Evolutionary conservation across 2,888 invertebrate species (phyloP).

Genomic region (Adelphocoris suturalis): DNA sequence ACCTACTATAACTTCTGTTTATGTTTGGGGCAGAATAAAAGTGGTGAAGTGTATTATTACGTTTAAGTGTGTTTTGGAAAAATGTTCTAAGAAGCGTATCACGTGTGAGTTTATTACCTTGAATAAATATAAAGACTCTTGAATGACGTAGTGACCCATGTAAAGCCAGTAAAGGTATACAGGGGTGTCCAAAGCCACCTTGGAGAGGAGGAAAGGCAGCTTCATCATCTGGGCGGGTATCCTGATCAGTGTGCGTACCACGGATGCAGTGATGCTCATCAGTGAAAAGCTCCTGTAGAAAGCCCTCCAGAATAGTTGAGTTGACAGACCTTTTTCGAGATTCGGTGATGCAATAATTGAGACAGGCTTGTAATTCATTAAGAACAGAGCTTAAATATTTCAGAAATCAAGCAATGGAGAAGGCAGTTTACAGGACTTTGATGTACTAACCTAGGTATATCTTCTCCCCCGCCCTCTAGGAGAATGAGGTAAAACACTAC

Average conservation of each 20-base stretch:
- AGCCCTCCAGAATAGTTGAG: conserved; percentile 60
- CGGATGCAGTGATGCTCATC: neutral
- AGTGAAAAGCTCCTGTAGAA: conserved; percentile 25
- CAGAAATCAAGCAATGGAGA: too few relatives aligned
- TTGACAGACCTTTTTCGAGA: conserved; percentile 18
- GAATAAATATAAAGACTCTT: conserved; percentile 76
- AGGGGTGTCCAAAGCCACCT: conserved; percentile 71
- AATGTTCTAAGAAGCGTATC: neutral
- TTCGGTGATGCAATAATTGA: too few relatives aligned
- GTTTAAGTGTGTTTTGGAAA: too few relatives aligned
- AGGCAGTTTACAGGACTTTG: too few relatives aligned
- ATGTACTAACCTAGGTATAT: too few relatives aligned
- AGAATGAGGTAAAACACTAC: too few relatives aligned
- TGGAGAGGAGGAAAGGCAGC: conserved; percentile 62
- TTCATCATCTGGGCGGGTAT: conserved; percentile 56
- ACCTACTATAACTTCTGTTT: too few relatives aligned
- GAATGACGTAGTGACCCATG: conserved; percentile 75
- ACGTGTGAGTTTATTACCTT: conserved; percentile 8
- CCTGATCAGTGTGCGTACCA: neutral
- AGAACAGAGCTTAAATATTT: too few relatives aligned
- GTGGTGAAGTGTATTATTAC: too few relatives aligned
- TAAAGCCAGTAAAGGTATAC: conserved; percentile 76
- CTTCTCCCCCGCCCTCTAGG: too few relatives aligned
- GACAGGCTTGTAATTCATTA: too few relatives aligned
- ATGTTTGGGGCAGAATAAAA: too few relatives aligned